Base-by-base conservation (phyloP, 2,888 invertebrate species). In the Napeogenes inachia region DNA sequence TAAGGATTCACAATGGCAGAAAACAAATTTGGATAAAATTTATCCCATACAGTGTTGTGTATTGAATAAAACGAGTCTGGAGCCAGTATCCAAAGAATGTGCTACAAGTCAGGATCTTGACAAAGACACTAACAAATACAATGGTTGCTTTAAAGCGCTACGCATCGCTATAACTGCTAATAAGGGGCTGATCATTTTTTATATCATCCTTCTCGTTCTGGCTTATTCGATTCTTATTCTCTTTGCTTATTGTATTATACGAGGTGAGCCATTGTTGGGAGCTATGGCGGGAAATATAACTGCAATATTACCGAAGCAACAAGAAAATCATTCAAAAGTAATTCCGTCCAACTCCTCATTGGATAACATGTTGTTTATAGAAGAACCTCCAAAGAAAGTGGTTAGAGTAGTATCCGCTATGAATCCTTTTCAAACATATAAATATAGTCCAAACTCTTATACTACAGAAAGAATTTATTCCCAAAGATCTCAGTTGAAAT, bases 31-130 rank as follows among this genome's bases (percentile, higher is more conserved):
- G 2, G 73, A 76, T 12, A 76, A 75, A 69, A 35, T 81, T 2
- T 81, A 84, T 64, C 89, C 89, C 0, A 66, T 82, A 0, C 81
- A 87, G 61, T 90, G 89, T 64, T 90, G 89, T 62, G 76, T 77
- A 8, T 61, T 69, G 8, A 87, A 89, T 58, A 71, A 67, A 47
- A 81, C 79, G 0, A 68, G 68, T 4, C 64, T 85, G 1, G 59
- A 69, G 13, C 85, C 88, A 0, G 64, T 80, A 2, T 81, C 81
- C 0, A 70, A 73, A 13, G 71, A 79, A 5, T 89, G 89, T 61
- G 77, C 82, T 0, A 69, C 60, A 33, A 75, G 64, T 33, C 63
- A 73, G 0, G 72, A 76, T 21, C 59, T 69, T 0, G 65, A 70
- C 2, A 67, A 74, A 21, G 63, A 77, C 5, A 57, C 68, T 2